Base-by-base conservation (phyloP, 2,797 vertebrate genomes). In the Pangasius krempfi region DNA sequence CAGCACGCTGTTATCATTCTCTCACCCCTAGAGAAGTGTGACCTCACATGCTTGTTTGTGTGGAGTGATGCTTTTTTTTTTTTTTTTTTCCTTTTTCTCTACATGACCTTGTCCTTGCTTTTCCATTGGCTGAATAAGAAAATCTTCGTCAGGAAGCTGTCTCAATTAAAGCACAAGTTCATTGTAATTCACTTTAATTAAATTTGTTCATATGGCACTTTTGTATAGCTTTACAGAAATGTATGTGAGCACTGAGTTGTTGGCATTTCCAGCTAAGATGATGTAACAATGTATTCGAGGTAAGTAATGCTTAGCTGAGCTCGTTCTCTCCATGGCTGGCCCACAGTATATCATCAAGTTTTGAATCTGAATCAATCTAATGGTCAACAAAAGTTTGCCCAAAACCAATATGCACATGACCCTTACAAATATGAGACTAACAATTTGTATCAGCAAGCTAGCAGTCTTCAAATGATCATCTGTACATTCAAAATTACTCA, bases 1-100 rank as follows among this genome's bases (percentile, higher is more conserved):
- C 90, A 88, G 91, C 86, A 84, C 16, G 90, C 90, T 88, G 91
- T 92, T 92, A 89, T 91, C 91, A 90, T 92, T 91, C 90, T 93
- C 90, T 94, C 91, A 88, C 90, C 72, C 86, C 75, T 68, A 82
- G 87, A 68, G 66, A 90, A 88, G 92, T 89, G 89, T 87, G 88
- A 91, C 88, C 90, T 93, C 84, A 89, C 85, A 91, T 86, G 78
- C 84, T 73, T 90, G 84, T 90, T 88, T 87, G 78, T 90, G 90
- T 86, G 79, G 87, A 86, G 70, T 16, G 33, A 83, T 86, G 22
- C 22, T 27, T 76, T 76, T 84, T 52, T n/a, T 50, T 3, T 20
- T 27, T 56, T 7, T 1, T 60, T 60, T 72, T n/a, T 47, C 6
- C 20, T 40, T 56, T 66, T 86, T 90, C 60, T 90, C 86, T 70